Base-by-base conservation (phyloP, 2,797 vertebrate species). In the Coracias cyanogaster region DNA sequence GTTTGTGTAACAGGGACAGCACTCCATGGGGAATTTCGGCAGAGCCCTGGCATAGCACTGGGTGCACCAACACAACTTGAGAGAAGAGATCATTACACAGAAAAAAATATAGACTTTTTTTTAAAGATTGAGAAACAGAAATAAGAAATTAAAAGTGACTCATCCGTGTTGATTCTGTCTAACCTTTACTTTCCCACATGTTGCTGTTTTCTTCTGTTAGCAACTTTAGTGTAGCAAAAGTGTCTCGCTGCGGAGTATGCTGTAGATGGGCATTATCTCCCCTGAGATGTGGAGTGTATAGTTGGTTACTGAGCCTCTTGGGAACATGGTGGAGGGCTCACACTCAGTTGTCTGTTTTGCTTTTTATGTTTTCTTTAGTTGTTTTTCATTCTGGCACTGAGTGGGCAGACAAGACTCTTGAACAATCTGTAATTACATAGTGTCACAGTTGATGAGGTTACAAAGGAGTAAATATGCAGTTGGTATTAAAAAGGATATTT, bases 391-490 rank as follows among this genome's bases (percentile, higher is more conserved):
- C 81, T 96, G 94, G 90, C 94, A 74, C 60, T 66, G 86, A 93
- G 94, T 95, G 93, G 96, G 93, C 82, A 96, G 94, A 90, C 79
- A 87, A 91, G 89, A 94, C 82, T 97, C 91, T 95, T 95, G 96
- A 97, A 88, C 92, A 95, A 93, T 96, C 96, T 96, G 72, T 96
- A 97, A 97, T 97, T 97, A 91, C 65, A 96, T 70, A 87, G 89
- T 96, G 96, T 96, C 95, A 96, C 86, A 87, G 94, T 72, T 97
- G 96, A 96, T 95, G 91, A 93, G 94, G 96, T 96, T 97, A 96
- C 95, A 97, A 97, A 96, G 86, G 84, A 96, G 69, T 97, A 97
- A 97, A 97, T 94, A 96, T 89, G 78, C 96, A 93, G 93, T 58
- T 96, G 91, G 91, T 96, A 94, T 94, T 77, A 84, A 71, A 96